Evolutionary conservation across 2,797 vertebrate genomes (phyloP), one percentile per base, ranked within the genome.

Genomic region (Pygocentrus nattereri): DNA sequence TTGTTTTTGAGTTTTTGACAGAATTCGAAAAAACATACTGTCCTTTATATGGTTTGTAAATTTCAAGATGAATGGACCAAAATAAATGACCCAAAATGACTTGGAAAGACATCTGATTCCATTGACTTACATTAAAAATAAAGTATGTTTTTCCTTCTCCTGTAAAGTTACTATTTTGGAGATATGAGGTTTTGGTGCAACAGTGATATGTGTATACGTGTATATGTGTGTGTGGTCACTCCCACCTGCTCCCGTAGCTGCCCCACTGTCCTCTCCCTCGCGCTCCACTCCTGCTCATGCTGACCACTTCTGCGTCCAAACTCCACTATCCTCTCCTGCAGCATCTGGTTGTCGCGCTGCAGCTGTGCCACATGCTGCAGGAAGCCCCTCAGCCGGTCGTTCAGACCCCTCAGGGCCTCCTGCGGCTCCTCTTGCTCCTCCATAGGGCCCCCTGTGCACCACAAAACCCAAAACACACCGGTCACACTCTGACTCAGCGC

Each of bases 161-260:
- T n/a, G n/a, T n/a, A n/a, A n/a, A n/a, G n/a, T n/a, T n/a, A n/a
- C n/a, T n/a, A n/a, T n/a, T n/a, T n/a, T n/a, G n/a, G n/a, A n/a
- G n/a, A n/a, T n/a, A n/a, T n/a, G n/a, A n/a, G n/a, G n/a, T n/a
- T n/a, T n/a, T n/a, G n/a, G n/a, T n/a, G n/a, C n/a, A n/a, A n/a
- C n/a, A n/a, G n/a, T n/a, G 1, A 10, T 44, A 10, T 44, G 8
- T 44, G 23, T 70, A 44, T 0, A 38, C 71, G 15, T 65, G 16
- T 41, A 41, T 47, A 19, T 50, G 15, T 70, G 8, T 49, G 21
- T 34, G 30, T 49, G 65, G 8, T n/a, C 38, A 68, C n/a, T 5
- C 56, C 18, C 79, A 96, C 95, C 93, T 94, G 92, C 30, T 81
- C 71, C 10, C 89, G 91, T 8, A 96, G 92, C 52, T 94, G 90